Evolutionary conservation across 2,888 invertebrate genomes (phyloP), one percentile per base, ranked within the genome.

Genomic region (Orchestes rusci): DNA sequence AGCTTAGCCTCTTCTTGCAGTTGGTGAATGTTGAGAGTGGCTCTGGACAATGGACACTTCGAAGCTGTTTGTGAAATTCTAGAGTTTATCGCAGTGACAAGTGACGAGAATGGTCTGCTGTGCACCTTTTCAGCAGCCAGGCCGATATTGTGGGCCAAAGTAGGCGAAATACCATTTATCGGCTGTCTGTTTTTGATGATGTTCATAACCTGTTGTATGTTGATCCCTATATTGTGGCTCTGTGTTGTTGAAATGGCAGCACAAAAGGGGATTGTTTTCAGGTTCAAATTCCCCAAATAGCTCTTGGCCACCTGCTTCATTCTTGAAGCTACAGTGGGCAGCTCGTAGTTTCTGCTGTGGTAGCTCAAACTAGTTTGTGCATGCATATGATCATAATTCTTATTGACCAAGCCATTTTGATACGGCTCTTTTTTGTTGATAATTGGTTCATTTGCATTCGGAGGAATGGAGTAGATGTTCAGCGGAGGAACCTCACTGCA

Each of bases 251-350:
- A 79, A 53, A 74, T 77, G 48, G 75, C 74, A 33, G 74, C 73
- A 1, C 79, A 71, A 57, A 80, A 80, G 0, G 80, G 80, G 45
- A 80, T 1, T 75, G 79, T 4, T 44, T 57, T 61, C 30, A 61
- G 56, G 5, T 64, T 56, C 45, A 57, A 62, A 12, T 60, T 64
- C 48, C 70, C 68, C 55, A 73, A 73, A 57, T 73, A 75, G 7
- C 73, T 71, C 58, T 72, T 70, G 19, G 73, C 73, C 0, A 74
- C 73, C 58, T 75, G 75, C 59, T 80, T 82, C 72, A 79, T 71
- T 59, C 73, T 75, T 0, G 82, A 81, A 0, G 82, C 73, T n/a
- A 77, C 73, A 0, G 82, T 82, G 3, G 81, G 80, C 59, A 73
- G 57, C 61, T 79, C 77, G 59, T 81, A 82, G 20, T 60, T 66